Evolutionary conservation across 2,113 vertebrate genomes (phyloP).

Genomic region (Scalopus aquaticus): DNA sequence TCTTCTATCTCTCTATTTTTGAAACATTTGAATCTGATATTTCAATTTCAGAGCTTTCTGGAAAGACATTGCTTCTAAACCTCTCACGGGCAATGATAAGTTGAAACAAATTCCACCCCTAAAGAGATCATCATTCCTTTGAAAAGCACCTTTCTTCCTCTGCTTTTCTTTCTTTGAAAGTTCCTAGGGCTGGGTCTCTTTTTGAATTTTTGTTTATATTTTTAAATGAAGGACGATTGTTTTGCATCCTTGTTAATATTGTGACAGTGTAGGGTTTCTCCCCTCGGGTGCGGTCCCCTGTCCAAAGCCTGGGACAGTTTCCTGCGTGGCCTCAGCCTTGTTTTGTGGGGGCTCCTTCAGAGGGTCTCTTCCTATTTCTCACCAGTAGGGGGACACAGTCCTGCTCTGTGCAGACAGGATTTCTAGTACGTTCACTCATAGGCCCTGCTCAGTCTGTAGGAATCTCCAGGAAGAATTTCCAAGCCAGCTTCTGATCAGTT

Average conservation of each 20-base stretch:
- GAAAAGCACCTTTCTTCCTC: not conserved
- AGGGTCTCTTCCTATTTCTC: constrained; percentile 34
- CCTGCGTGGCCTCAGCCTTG: not conserved
- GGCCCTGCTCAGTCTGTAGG: not conserved
- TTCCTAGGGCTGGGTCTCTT: not conserved
- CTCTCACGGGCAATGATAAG: not conserved
- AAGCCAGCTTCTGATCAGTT: fast-evolving
- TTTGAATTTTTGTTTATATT: too few species aligned
- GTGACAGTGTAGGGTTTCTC: too few species aligned
- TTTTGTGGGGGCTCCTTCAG: not conserved
- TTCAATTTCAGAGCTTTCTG: constrained; percentile 36
- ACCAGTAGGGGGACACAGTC: constrained; percentile 58
- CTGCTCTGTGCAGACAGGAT: not conserved
- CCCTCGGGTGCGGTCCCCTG: too few species aligned
- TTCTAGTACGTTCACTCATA: not conserved
- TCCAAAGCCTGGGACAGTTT: not conserved
- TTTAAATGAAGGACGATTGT: too few species aligned
- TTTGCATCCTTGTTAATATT: too few species aligned
- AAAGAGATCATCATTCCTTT: not conserved
- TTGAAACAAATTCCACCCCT: not conserved
- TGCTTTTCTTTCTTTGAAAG: not conserved
- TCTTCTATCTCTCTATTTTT: not conserved
- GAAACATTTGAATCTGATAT: not conserved
- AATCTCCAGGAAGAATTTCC: not conserved
- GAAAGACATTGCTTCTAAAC: constrained; percentile 1